Evolutionary conservation across 2,113 vertebrate genomes (phyloP), one percentile per base, ranked within the genome.

Genomic region (Bos taurus): DNA sequence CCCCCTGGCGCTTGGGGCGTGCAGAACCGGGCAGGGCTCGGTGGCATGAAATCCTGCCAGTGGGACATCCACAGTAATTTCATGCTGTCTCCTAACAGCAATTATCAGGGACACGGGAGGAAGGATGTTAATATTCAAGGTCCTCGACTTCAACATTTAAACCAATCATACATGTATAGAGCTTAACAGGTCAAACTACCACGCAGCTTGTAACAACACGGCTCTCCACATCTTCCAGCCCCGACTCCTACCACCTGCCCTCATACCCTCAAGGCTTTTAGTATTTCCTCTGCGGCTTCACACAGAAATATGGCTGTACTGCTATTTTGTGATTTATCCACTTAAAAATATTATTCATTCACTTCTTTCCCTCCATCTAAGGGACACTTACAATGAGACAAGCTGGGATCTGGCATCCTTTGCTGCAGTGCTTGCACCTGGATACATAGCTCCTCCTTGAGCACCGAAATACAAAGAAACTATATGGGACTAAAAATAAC

Each of bases 131-230:
- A 60, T 74, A 33, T 46, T 56, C 91, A 57, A 54, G 92, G 43
- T 59, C 52, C 89, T 40, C 25, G 60, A 57, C 54, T 88, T 83
- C 78, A 12, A 23, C 59, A 64, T 62, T 26, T 30, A 87, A 30
- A 56, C 89, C 30, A n/a, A 13, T 25, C 7, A 25, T 2, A 50
- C 23, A 10, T 2, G 26, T 12, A 1, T 25, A 25, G 28, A 28
- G 43, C 46, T 93, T 62, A 36, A 62, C 64, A 93, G 48, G 86
- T 36, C 64, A 23, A 13, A 23, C 56, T 7, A 4, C 17, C 4
- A 28, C 0, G 23, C n/a, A 6, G 40, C 59, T 81, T 50, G 6
- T 3, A 3, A 3, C 7, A 4, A 50, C n/a, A n/a, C 14, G 0
- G 80, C 80, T 82, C 48, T 82, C 17, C 19, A 23, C 30, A 3